phyloP scores from a whole-genome alignment of 2,113 vertebrate genomes.

The Progne subis region DNA sequence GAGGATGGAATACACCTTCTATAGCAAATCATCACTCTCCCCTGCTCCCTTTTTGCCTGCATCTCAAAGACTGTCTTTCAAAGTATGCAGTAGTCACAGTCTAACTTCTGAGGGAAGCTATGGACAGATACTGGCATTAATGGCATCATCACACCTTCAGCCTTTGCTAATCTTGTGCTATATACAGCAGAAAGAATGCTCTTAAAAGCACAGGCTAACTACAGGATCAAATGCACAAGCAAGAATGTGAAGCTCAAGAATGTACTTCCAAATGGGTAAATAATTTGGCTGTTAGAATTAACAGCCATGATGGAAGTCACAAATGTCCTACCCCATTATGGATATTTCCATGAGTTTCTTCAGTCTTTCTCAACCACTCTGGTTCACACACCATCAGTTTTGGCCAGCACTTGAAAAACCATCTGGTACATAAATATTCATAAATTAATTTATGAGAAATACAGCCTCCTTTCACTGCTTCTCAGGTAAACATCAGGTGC shows the following conservation, averaged over 20 bases:
- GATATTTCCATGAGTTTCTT: not conserved
- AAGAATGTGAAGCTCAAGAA: not conserved
- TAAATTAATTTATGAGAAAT: constrained; percentile 3
- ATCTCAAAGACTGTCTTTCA: not conserved
- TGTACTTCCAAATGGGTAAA: not conserved
- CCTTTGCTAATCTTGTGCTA: not conserved
- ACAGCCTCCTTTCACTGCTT: not conserved
- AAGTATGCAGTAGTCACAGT: not conserved
- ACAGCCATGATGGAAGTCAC: not conserved
- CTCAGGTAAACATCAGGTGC: not conserved
- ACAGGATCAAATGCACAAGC: not conserved
- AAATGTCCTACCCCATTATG: not conserved
- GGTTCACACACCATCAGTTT: not conserved
- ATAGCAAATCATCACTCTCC: not conserved
- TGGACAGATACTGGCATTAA: not conserved
- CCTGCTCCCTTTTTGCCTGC: not conserved
- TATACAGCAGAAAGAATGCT: not conserved
- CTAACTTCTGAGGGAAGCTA: not conserved
- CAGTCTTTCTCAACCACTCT: not conserved
- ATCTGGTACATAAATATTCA: constrained; percentile 39
- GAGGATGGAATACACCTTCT: not conserved
- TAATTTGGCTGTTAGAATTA: not conserved
- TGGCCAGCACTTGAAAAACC: not conserved
- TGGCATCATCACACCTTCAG: not conserved
- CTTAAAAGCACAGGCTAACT: not conserved